These are phyloP conservation scores for Peromyscus nudipes DNA, from an alignment of 2,797 vertebrate genomes.

Conservation along the genomic window DNA sequence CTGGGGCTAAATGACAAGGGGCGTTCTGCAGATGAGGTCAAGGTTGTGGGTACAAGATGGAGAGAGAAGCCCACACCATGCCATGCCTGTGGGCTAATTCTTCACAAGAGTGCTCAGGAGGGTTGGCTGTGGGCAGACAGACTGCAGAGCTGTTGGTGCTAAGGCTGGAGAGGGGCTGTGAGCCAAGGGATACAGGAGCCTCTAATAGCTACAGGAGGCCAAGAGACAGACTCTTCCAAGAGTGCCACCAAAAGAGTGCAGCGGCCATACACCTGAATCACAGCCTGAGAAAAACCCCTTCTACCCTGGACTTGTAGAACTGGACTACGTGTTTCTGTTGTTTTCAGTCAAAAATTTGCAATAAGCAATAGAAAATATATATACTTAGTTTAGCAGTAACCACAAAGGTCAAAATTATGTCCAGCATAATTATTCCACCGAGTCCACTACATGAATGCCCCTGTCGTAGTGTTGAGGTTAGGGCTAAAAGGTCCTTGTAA, in stretches of 20 bases:
- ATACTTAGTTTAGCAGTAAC: neutral
- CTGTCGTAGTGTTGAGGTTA: fast-evolving
- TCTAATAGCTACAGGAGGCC: neutral
- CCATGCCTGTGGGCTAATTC: no score
- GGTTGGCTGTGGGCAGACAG: fast-evolving
- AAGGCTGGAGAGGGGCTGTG: fast-evolving
- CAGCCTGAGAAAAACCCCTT: no score
- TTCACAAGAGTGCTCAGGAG: neutral
- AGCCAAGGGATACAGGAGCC: fast-evolving
- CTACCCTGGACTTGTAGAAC: neutral
- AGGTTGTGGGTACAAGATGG: neutral
- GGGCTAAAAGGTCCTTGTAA: fast-evolving
- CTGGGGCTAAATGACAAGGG: fast-evolving
- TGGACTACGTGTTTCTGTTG: fast-evolving
- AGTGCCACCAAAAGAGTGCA: neutral
- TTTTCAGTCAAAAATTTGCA: neutral
- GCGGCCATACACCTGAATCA: neutral
- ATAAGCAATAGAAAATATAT: neutral
- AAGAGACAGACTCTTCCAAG: no score
- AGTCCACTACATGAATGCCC: no score
- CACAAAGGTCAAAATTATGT: neutral
- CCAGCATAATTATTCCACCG: neutral
- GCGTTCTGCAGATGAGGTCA: neutral
- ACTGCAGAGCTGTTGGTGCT: neutral
- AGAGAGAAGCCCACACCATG: neutral